A percentile compares a stretch with the other conserved stretches of the same genome.
phyloP scores from a whole-genome alignment of 2,888 invertebrate species.

The Chaitophorus viminalis region DNA sequence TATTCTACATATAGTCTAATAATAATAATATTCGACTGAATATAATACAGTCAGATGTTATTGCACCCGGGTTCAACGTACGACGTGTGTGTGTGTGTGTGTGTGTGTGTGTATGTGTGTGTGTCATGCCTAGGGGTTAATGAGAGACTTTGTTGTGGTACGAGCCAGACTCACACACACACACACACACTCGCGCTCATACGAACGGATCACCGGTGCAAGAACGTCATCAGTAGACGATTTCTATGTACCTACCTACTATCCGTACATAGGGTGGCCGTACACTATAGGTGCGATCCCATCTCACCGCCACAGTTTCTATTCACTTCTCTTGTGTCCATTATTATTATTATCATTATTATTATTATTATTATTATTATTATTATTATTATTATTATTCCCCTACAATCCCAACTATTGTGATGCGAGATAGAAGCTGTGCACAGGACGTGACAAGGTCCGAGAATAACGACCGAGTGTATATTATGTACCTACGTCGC shows the following conservation, averaged over 20 bases:
- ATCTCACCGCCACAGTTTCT: not conserved
- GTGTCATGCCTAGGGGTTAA: constrained; percentile 47
- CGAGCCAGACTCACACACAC: not conserved
- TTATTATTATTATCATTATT: constrained; percentile 27
- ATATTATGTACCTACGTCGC: not conserved
- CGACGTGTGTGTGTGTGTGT: not conserved
- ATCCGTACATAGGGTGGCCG: not conserved
- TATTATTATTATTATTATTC: constrained; percentile 30
- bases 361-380: constrained; percentile 39
- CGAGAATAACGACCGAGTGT: constrained; percentile 9
- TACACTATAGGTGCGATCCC: constrained; percentile 26
- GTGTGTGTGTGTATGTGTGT: not conserved
- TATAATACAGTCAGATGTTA: constrained; percentile 36
- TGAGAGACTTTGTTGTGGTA: constrained; percentile 30
- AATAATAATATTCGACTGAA: constrained; percentile 23
- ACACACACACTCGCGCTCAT: not conserved
- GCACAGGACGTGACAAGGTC: constrained; percentile 46
- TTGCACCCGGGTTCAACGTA: constrained; percentile 59
- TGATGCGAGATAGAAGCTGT: constrained; percentile 22
- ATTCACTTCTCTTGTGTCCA: constrained; percentile 28
- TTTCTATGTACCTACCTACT: not conserved
- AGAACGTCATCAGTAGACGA: not conserved
- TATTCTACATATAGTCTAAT: too few species aligned
- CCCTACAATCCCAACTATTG: constrained; percentile 35
- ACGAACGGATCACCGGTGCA: not conserved